Evolutionary conservation across 2,113 vertebrate genomes (phyloP).

Genomic region (Paramormyrops kingsleyae): DNA sequence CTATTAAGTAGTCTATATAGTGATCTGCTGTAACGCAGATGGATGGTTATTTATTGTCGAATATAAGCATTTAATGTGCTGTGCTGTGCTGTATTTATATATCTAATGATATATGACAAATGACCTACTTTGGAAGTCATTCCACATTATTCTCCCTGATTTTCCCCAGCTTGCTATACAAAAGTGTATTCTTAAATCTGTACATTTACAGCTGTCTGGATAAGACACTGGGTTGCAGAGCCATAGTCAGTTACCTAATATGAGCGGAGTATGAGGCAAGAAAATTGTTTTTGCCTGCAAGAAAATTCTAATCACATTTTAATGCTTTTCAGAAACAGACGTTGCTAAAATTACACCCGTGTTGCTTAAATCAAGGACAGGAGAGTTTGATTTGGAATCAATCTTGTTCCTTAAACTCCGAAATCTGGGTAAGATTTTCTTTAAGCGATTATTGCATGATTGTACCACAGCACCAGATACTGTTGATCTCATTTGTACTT

Average conservation of each 20-base stretch:
- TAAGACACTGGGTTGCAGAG: neutral
- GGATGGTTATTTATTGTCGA: neutral
- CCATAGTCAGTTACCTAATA: neutral
- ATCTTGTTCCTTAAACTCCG: conserved; percentile 69
- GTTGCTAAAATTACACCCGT: conserved; percentile 54
- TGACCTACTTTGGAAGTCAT: neutral
- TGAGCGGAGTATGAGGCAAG: neutral
- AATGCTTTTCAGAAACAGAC: conserved; percentile 52
- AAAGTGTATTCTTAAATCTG: neutral
- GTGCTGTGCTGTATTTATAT: neutral
- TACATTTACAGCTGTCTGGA: neutral
- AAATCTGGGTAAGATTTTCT: conserved; percentile 47
- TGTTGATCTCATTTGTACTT: neutral
- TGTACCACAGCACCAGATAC: neutral
- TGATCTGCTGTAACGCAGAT: neutral
- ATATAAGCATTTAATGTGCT: neutral
- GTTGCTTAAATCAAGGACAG: conserved; percentile 65
- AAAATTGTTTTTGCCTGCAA: neutral
- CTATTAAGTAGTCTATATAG: neutral
- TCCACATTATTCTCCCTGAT: neutral
- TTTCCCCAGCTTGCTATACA: neutral
- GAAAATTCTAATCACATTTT: neutral
- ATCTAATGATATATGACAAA: neutral
- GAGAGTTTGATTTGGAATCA: conserved; percentile 70
- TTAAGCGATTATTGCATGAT: conserved; percentile 23